These are phyloP conservation scores for Marmota monax DNA, from an alignment of 2,113 vertebrate species.

Conservation along the genomic window DNA sequence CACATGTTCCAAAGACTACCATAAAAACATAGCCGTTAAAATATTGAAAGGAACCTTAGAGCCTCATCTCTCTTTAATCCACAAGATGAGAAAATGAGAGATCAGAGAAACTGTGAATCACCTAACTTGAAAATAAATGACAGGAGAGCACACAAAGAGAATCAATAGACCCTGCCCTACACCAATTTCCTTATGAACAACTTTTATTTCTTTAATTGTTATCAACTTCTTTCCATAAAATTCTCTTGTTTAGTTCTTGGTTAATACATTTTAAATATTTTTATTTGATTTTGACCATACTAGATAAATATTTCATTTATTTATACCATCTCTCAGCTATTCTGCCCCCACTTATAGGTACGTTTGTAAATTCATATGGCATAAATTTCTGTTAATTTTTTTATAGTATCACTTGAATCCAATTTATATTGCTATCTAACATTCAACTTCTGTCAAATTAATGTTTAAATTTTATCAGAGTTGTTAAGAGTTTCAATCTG, in stretches of 20 bases:
- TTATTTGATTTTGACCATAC: background rate
- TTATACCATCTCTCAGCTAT: background rate
- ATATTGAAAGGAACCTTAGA: background rate
- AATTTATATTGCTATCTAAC: background rate
- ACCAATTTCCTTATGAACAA: background rate
- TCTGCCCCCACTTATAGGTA: fast-evolving
- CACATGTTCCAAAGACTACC: background rate
- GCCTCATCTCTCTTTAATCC: background rate
- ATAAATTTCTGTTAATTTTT: background rate
- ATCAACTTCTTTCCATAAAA: background rate
- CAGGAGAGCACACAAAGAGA: background rate
- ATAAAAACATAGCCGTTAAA: background rate
- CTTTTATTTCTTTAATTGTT: background rate
- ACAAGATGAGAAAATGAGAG: background rate
- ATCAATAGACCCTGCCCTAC: background rate
- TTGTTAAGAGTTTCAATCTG: background rate
- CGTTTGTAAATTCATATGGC: background rate
- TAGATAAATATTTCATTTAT: background rate
- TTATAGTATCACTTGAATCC: background rate
- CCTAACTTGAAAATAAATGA: background rate
- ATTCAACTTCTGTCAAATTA: background rate
- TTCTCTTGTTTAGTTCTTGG: background rate
- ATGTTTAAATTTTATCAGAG: background rate
- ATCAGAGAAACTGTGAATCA: background rate
- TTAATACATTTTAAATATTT: background rate